phyloP scores from a whole-genome alignment of 2,888 invertebrate species.

The Saturnia pavonia region DNA sequence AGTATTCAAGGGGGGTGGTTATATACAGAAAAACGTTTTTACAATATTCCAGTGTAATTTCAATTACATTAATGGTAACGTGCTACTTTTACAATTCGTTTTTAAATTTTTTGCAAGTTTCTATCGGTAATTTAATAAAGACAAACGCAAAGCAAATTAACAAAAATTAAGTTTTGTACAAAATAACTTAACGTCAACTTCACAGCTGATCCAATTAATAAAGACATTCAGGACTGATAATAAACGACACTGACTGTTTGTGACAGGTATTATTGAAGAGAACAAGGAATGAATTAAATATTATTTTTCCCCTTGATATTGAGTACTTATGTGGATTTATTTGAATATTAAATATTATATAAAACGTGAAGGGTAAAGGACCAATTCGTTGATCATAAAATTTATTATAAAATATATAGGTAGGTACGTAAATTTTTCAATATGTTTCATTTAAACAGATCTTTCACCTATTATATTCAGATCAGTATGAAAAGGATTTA shows the following conservation, averaged over 20 bases:
- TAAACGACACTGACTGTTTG: not conserved
- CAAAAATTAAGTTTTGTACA: not conserved
- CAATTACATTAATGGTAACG: no score
- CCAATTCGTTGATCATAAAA: not conserved
- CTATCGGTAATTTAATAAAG: not conserved
- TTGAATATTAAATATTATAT: not conserved
- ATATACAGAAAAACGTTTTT: no score
- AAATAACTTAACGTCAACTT: not conserved
- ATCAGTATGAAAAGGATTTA: no score
- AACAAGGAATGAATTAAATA: slow-evolving; percentile 6
- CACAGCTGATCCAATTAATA: not conserved
- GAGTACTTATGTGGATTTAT: not conserved
- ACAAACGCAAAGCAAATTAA: not conserved
- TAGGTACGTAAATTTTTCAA: no score
- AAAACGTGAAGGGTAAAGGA: not conserved
- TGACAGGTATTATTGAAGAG: not conserved
- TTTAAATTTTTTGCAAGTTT: not conserved
- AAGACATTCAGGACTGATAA: not conserved
- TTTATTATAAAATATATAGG: not conserved
- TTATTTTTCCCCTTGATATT: not conserved
- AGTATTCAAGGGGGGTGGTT: no score
- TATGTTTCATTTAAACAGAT: no score
- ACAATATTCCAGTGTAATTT: no score
- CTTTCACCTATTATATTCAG: no score
- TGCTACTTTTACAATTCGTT: not conserved